These are phyloP conservation scores for Brachionus sp. DNA, from an alignment of 1,140 invertebrate genomes.

Conservation along the genomic window DNA sequence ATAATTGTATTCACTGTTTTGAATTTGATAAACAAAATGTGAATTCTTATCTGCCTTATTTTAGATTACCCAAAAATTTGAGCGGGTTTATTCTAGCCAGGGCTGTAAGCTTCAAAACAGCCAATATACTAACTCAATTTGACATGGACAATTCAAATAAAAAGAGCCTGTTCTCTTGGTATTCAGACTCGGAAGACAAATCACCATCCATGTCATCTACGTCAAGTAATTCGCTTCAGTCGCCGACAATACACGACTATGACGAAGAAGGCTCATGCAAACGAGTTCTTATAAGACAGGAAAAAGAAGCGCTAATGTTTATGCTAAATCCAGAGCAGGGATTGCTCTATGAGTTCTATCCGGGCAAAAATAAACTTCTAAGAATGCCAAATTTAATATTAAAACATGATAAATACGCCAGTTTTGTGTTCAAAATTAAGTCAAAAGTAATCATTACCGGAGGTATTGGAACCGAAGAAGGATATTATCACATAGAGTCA, in stretches of 20 bases:
- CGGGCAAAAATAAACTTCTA: conserved; percentile 13
- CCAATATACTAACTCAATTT: conserved; percentile 19
- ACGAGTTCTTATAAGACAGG: neutral
- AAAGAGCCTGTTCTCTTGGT: conserved; percentile 9
- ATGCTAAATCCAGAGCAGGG: conserved; percentile 26
- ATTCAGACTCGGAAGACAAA: conserved; percentile 1
- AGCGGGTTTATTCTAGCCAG: neutral
- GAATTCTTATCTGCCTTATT: conserved; percentile 21
- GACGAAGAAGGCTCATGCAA: conserved; percentile 5
- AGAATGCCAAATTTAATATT: conserved; percentile 22
- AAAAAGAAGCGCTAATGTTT: conserved; percentile 31
- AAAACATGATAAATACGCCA: neutral
- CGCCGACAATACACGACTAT: conserved; percentile 6
- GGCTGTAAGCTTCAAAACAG: conserved; percentile 15
- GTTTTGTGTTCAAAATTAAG: conserved; percentile 13
- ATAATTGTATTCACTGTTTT: conserved; percentile 42
- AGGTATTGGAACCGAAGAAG: neutral
- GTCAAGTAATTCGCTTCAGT: conserved; percentile 1
- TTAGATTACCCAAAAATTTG: conserved; percentile 33
- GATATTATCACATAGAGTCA: neutral
- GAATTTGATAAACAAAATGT: neutral
- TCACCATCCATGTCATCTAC: neutral
- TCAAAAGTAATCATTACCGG: neutral
- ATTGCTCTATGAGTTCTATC: conserved; percentile 38
- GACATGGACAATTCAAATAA: neutral